These are phyloP conservation scores for Mus spicilegus DNA, from an alignment of 2,113 vertebrate genomes.

Conservation along the genomic window DNA sequence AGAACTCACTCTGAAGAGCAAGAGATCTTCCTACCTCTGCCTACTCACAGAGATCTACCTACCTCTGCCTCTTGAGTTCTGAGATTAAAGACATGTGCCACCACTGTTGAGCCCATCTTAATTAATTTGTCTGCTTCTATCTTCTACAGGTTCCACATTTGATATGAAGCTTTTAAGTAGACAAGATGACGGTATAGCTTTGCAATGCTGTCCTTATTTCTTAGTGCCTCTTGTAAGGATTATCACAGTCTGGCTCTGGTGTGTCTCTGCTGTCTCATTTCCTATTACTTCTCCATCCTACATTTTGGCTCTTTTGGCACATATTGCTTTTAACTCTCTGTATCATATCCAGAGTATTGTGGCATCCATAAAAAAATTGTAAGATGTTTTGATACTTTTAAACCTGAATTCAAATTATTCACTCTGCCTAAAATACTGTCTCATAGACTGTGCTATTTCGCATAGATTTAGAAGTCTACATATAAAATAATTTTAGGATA, in stretches of 20 bases:
- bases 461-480: slow-evolving; percentile 12
- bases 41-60: too few relatives aligned
- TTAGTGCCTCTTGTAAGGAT: not conserved
- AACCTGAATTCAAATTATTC: slow-evolving; percentile 10
- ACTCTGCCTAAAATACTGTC: not conserved
- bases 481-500: slow-evolving; percentile 12
- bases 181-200: not conserved
- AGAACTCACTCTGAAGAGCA: too few relatives aligned
- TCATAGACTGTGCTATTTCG: not conserved
- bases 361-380: not conserved
- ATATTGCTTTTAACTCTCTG: slow-evolving; percentile 9
- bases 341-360: not conserved
- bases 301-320: slow-evolving; percentile 5
- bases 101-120: not conserved
- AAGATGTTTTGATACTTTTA: not conserved
- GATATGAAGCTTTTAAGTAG: not conserved
- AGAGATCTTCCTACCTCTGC: too few relatives aligned
- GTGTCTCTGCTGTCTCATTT: not conserved
- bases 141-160: not conserved
- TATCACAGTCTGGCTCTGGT: not conserved
- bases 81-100: too few relatives aligned
- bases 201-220: not conserved
- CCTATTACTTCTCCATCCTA: not conserved
- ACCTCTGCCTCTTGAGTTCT: too few relatives aligned
- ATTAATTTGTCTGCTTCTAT: not conserved